Percentiles rank a stretch among this genome's conserved stretches.
These are phyloP conservation scores for Syngnathus typhle DNA, from an alignment of 2,113 vertebrate species.

Conservation along the genomic window DNA sequence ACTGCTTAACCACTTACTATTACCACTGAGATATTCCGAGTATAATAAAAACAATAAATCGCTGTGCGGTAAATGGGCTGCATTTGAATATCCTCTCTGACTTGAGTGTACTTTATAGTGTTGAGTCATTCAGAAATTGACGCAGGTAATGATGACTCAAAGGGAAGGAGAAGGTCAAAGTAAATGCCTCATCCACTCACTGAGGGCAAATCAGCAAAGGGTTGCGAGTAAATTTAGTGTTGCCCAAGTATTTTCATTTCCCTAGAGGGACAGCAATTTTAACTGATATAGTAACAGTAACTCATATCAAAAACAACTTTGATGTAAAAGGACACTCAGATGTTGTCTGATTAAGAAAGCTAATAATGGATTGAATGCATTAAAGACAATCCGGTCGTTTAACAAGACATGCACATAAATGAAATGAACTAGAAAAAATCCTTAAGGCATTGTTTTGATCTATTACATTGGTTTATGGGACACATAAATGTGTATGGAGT, in stretches of 20 bases:
- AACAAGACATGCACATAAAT: conserved; percentile 26
- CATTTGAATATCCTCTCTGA: neutral
- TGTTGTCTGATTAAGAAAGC: neutral
- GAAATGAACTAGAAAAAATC: conserved; percentile 13
- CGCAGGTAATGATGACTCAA: neutral
- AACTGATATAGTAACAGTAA: neutral
- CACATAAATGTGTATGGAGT: conserved; percentile 33
- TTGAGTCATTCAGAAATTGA: neutral
- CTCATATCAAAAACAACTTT: neutral
- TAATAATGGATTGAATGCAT: neutral
- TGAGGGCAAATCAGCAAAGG: neutral
- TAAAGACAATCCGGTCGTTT: conserved; percentile 1
- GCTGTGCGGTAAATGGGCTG: too few relatives aligned
- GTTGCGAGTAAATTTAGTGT: neutral
- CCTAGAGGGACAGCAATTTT: neutral
- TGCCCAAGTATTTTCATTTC: neutral
- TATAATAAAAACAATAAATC: too few relatives aligned
- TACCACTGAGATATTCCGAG: too few relatives aligned
- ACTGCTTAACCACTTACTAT: too few relatives aligned
- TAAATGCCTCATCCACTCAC: neutral
- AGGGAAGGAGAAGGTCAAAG: neutral
- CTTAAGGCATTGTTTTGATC: conserved; percentile 29
- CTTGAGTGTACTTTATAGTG: neutral
- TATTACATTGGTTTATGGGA: conserved; percentile 31
- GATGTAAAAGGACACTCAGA: neutral